Base-by-base conservation (phyloP, 2,888 invertebrate genomes). In the Mellilla xanthometata region DNA sequence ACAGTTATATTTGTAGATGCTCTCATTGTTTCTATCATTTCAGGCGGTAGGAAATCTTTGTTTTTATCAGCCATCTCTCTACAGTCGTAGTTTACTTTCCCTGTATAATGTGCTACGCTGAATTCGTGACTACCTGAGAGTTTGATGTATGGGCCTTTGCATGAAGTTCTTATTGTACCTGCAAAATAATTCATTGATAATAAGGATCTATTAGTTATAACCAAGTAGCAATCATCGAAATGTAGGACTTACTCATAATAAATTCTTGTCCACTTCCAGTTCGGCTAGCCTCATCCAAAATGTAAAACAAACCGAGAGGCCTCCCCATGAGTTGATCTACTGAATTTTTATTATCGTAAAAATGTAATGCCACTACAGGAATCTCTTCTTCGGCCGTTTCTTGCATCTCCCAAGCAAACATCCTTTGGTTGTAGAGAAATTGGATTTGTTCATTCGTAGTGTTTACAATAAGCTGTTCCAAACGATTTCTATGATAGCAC, bases 401-500 rank as follows among this genome's bases (percentile, higher is more conserved):
- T 58, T 93, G 93, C 94, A 96, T 94, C 91, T 98, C 98, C 95
- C 96, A 97, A 3, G 94, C 94, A 78, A 98, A 98, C 51, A 96
- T 92, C 68, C 95, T 92, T 79, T 98, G 98, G 66, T 97, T 95
- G 77, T 97, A 98, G 61, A 96, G 94, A 73, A 96, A 98, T 72
- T 98, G 97, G 72, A 98, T 92, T 80, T 98, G 97, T 74, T 98
- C 98, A 72, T 98, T 98, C 46, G 96, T 91, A 1, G 95, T 94
- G 72, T 98, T 98, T 2, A 97, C 94, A 58, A 97, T 93, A 5
- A 98, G 88, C 74, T 98, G 97, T 61, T 97, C 96, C 52, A 97
- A 89, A 7, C 94, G 93, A 80, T 98, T 98, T 62, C 93, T 91
- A 59, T 93, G 93, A 74, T 95, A 96, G 72, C 97, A 97, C 87